Evolutionary conservation across 2,797 vertebrate species (phyloP).

Genomic region (Semaprochilodus insignis): DNA sequence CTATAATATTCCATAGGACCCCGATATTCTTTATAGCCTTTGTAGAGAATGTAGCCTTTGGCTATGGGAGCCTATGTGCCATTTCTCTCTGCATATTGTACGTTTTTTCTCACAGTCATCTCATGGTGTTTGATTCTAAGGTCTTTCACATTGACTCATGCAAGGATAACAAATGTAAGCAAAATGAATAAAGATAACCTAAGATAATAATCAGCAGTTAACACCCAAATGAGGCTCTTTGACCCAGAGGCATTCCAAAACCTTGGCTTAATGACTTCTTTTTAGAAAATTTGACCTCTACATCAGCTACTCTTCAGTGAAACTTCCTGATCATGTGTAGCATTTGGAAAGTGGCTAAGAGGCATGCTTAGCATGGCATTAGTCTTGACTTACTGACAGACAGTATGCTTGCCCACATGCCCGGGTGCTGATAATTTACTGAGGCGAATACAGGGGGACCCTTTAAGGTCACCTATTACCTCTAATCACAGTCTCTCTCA

Average conservation of each 20-base stretch:
- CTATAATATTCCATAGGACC: background rate
- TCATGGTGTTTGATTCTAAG: background rate
- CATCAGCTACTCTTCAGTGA: background rate
- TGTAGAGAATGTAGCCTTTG: background rate
- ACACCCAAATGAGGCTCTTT: constrained; percentile 9
- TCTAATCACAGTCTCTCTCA: constrained; percentile 1
- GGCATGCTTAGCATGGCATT: background rate
- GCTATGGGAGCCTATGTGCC: background rate
- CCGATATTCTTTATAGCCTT: background rate
- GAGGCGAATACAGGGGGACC: constrained; percentile 7
- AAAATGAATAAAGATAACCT: background rate
- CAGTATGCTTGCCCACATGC: constrained; percentile 12
- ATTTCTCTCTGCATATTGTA: background rate
- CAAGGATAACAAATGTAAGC: background rate
- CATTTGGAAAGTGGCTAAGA: background rate
- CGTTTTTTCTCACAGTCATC: background rate
- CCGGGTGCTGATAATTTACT: constrained; percentile 18
- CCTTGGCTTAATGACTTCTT: background rate
- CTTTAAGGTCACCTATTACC: constrained; percentile 20
- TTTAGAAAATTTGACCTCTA: constrained; percentile 18
- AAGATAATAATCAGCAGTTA: background rate
- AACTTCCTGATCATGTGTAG: background rate
- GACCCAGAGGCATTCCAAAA: constrained; percentile 14
- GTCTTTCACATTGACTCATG: background rate
- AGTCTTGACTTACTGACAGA: constrained; percentile 4